Base-by-base conservation (phyloP, 2,113 vertebrate species). In the Pterocles orientalis region DNA sequence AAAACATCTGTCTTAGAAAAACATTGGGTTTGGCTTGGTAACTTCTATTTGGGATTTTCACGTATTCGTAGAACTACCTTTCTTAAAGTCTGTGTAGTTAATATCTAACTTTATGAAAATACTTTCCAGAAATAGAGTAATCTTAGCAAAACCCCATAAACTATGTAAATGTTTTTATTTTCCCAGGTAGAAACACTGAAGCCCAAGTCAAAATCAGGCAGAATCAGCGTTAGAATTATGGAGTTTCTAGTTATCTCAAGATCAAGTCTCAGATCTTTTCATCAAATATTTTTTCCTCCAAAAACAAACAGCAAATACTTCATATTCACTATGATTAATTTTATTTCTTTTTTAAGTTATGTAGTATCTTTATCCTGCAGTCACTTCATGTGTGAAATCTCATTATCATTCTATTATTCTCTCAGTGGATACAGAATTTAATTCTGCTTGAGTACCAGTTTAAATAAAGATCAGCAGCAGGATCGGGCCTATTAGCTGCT, bases 401-500 rank as follows among this genome's bases (percentile, higher is more conserved):
- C 69, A 84, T 83, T 86, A 77, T 88, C 51, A 58, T 83, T 95
- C 65, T 43, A n/a, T 86, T 94, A 64, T 83, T 89, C 88, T 54
- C 56, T 84, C 77, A 25, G 4, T 75, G 69, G 80, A 68, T 88
- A 95, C 39, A 86, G 83, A 94, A 83, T 86, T 96, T 91, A 86
- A 89, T 91, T 94, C 88, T 95, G 20, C 77, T 91, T 43, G 77
- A 92, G 91, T 17, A 94, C 86, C 83, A 78, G 82, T 88, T 64
- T 86, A 83, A 88, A 64, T 84, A n/a, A 88, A 80, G 86, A 26
- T 78, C 72, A 75, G 56, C 92, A 88, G 91, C 94, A 92, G 94
- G 83, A 96, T 95, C 0, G 43, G 95, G 88, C 92, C 94, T 90
- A 71, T 88, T 39, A 84, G 86, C 94, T 86, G 82, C 92, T 54